Conservation (phyloP, 2,888 invertebrate species). For the Cheilosia vulpina region DNA sequence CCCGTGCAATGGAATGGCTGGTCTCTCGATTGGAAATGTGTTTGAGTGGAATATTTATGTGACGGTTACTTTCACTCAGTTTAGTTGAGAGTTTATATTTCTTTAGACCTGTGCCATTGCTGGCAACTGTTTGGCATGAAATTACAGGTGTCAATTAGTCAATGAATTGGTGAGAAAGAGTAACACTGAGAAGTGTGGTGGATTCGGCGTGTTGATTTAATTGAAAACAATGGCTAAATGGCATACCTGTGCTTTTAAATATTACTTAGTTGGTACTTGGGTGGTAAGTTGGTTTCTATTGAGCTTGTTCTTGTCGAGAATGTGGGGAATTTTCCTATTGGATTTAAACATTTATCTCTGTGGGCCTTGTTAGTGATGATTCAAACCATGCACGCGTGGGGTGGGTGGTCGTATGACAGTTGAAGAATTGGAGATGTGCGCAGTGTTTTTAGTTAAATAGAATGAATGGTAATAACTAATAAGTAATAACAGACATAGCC, state of each 20-base stretch:
- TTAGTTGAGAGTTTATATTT: not conserved
- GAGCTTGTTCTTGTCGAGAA: not conserved
- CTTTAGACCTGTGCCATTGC: conserved; percentile 18
- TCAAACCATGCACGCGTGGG: too few relatives aligned
- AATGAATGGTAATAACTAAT: too few relatives aligned
- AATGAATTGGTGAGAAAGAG: conserved; percentile 3
- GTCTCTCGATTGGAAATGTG: conserved; percentile 70
- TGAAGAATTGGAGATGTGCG: not conserved
- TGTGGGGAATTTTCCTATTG: not conserved
- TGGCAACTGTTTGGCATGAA: conserved; percentile 59
- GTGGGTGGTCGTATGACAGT: conserved; percentile 5
- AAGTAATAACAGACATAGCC: too few relatives aligned
- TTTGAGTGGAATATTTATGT: conserved; percentile 50
- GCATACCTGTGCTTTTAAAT: conserved; percentile 24
- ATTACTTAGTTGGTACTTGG: conserved; percentile 38
- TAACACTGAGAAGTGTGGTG: conserved; percentile 23
- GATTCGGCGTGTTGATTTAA: conserved; percentile 51
- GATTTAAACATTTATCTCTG: not conserved
- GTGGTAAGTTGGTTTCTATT: not conserved
- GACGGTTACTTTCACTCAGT: conserved; percentile 35
- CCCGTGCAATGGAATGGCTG: conserved; percentile 41
- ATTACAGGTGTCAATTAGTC: conserved; percentile 62
- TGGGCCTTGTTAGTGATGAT: not conserved
- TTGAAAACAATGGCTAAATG: not conserved
- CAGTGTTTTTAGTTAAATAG: too few relatives aligned